Evolutionary conservation across 1,140 invertebrate species (phyloP).

Genomic region (Eufriesea mexicana): DNA sequence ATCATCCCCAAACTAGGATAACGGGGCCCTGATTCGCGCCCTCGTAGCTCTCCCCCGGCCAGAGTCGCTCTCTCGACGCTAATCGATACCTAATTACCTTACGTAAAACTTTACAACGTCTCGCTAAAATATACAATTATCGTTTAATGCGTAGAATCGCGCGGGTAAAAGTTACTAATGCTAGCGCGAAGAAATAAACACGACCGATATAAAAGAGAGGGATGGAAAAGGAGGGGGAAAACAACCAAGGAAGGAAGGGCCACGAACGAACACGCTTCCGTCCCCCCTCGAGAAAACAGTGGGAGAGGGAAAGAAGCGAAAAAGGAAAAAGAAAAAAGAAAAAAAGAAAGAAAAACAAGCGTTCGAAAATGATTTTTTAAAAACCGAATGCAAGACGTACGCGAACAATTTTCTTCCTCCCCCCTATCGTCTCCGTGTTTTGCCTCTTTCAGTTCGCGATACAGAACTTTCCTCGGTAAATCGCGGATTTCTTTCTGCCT

Average conservation of each 20-base stretch:
- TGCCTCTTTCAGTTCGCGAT: constrained; percentile 11
- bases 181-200: constrained; percentile 16
- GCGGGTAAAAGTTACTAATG: constrained; percentile 35
- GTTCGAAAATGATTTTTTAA: not conserved
- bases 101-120: constrained; percentile 57
- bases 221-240: not conserved
- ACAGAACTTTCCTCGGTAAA: not conserved
- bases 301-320: too few species aligned
- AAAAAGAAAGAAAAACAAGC: not conserved
- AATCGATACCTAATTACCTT: constrained; percentile 51
- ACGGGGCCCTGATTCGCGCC: too few species aligned
- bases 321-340: not conserved
- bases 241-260: too few species aligned
- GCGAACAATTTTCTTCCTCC: not conserved
- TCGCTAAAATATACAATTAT: constrained; percentile 56
- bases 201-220: constrained; percentile 16
- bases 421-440: not conserved
- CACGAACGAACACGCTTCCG: not conserved
- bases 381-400: not conserved
- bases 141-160: constrained; percentile 42
- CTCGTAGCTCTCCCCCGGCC: not conserved
- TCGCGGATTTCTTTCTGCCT: not conserved
- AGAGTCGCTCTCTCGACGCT: not conserved
- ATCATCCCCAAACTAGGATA: too few species aligned
- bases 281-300: not conserved